Conservation (phyloP, 2,113 vertebrate genomes). For the Formicarius rufipectus region DNA sequence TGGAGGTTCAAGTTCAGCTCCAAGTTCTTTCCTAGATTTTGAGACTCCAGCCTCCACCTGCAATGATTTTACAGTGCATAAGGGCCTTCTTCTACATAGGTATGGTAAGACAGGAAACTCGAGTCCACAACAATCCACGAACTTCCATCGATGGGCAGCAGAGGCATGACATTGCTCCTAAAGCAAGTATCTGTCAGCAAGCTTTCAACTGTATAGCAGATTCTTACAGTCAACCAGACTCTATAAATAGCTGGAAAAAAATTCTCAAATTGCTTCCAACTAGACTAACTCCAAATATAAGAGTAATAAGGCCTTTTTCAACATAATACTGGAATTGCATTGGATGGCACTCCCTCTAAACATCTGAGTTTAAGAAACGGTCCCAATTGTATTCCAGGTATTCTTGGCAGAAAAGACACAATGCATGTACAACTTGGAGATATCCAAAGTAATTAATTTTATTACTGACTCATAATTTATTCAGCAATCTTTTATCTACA, state of each 20-base stretch:
- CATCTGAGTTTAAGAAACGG: background rate
- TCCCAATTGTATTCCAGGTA: background rate
- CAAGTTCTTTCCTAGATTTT: background rate
- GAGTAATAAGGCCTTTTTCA: background rate
- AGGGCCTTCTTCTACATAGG: background rate
- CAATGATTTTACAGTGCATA: background rate
- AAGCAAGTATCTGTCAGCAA: background rate
- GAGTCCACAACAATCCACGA: background rate
- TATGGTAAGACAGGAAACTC: background rate
- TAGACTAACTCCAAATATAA: background rate
- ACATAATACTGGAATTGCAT: background rate
- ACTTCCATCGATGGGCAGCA: background rate
- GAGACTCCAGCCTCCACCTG: background rate
- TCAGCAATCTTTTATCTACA: background rate
- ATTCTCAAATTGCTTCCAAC: background rate
- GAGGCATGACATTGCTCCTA: background rate
- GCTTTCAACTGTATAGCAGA: background rate
- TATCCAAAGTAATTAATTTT: background rate
- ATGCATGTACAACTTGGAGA: background rate
- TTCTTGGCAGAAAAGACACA: background rate
- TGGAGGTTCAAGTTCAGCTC: background rate
- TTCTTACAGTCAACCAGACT: background rate
- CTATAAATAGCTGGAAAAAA: background rate
- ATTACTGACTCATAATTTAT: background rate
- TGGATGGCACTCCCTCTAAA: background rate